Conservation (phyloP, 2,888 invertebrate species). For the Pantelozetes paolii region DNA sequence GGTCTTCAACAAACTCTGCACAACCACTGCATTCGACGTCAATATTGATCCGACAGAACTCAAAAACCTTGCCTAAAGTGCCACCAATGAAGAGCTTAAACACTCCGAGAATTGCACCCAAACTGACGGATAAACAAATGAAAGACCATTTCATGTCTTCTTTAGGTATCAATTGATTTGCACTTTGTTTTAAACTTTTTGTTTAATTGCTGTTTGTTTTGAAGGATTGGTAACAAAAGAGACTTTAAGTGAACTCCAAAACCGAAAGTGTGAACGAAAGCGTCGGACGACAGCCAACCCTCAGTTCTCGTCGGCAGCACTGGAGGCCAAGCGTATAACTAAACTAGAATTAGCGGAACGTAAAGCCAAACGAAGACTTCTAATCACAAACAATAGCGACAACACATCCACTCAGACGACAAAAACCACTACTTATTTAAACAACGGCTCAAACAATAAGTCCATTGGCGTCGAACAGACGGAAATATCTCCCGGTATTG, state of each 20-base stretch:
- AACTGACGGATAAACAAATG: conserved; percentile 13
- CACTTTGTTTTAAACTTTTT: not conserved
- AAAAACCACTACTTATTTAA: not conserved
- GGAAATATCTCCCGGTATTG: conserved; percentile 24
- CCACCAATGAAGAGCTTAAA: conserved; percentile 1
- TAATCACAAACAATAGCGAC: conserved; percentile 23
- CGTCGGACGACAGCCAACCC: conserved; percentile 54
- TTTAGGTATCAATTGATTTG: conserved; percentile 2
- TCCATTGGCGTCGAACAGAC: not conserved
- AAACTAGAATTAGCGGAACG: conserved; percentile 43
- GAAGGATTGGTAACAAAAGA: conserved; percentile 48
- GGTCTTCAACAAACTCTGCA: not conserved
- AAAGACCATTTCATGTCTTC: conserved; percentile 25
- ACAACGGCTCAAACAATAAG: not conserved
- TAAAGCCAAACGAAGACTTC: conserved; percentile 2
- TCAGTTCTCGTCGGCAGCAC: conserved; percentile 52
- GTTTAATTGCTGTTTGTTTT: not conserved
- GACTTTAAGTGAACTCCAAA: conserved; percentile 50
- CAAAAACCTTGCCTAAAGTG: conserved; percentile 21
- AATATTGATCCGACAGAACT: conserved; percentile 13
- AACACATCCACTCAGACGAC: not conserved
- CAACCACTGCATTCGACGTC: conserved; percentile 20
- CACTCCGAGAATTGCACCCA: not conserved
- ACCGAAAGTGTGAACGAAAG: conserved; percentile 52
- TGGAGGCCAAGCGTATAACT: conserved; percentile 49